Percentiles rank a stretch among this genome's conserved stretches.
Evolutionary conservation across 2,888 invertebrate species (phyloP).

Genomic region (Pasiphila rectangulata): DNA sequence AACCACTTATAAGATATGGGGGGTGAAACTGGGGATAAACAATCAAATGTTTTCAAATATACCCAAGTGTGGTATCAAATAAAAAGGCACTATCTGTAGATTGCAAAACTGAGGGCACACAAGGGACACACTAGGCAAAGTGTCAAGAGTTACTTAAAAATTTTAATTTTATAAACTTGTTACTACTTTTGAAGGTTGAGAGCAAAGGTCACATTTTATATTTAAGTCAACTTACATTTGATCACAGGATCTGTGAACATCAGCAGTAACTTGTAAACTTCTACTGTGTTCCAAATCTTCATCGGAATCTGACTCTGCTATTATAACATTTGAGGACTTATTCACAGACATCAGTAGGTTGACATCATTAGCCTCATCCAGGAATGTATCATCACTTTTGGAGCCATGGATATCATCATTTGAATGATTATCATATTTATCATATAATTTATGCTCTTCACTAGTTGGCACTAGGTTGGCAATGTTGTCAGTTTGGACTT

Average conservation of each 20-base stretch:
- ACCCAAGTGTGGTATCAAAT: no score
- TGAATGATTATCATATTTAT: not conserved
- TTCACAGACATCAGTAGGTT: conserved; percentile 2
- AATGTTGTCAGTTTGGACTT: conserved; percentile 58
- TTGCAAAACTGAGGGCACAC: no score
- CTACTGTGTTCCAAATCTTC: conserved; percentile 39
- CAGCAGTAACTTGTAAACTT: conserved; percentile 51
- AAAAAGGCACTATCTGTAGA: no score
- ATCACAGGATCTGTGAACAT: conserved; percentile 55
- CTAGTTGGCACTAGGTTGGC: no score
- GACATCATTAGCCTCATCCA: conserved; percentile 2
- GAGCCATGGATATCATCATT: not conserved
- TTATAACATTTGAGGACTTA: conserved; percentile 38
- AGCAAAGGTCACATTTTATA: not conserved
- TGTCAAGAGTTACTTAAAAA: no score
- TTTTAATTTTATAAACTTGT: no score
- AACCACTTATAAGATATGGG: no score
- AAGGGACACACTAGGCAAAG: no score
- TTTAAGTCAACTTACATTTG: conserved; percentile 45
- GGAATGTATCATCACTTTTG: conserved; percentile 38
- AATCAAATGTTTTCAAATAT: no score
- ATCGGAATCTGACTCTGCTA: conserved; percentile 64
- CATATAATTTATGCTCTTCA: not conserved
- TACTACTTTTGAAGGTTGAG: no score
- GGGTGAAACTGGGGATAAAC: no score